Percentiles rank a stretch among this genome's conserved stretches.
Conservation (phyloP, 1,140 invertebrate species). For the Drosophila novamexicana region DNA sequence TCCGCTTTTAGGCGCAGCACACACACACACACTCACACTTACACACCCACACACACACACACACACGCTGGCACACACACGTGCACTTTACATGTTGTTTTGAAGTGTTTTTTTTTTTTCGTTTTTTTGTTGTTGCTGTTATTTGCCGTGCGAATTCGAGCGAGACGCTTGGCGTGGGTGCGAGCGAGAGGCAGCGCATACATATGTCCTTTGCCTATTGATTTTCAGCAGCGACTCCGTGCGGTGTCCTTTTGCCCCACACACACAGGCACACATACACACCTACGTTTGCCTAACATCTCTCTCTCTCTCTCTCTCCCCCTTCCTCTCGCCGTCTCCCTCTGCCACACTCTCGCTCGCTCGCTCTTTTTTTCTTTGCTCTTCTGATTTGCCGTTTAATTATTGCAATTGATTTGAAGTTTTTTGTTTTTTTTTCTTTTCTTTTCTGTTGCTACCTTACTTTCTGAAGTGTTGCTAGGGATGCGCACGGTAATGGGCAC, state of each 20-base stretch:
- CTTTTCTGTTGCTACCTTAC: neutral
- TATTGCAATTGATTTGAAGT: constrained; percentile 50
- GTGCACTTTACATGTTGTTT: constrained; percentile 41
- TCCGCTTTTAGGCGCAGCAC: constrained; percentile 65
- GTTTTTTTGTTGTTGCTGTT: constrained; percentile 25
- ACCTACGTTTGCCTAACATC: neutral
- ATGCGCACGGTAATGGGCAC: no score
- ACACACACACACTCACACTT: neutral
- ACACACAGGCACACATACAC: constrained; percentile 5
- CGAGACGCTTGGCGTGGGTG: constrained; percentile 12
- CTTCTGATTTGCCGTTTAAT: constrained; percentile 40
- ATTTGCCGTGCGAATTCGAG: constrained; percentile 21
- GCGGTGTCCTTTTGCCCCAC: constrained; percentile 23
- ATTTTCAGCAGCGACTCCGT: constrained; percentile 43
- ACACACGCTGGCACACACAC: constrained; percentile 8
- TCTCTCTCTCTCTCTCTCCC: neutral
- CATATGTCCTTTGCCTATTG: constrained; percentile 39
- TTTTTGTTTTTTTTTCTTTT: neutral
- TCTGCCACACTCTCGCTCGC: constrained; percentile 2
- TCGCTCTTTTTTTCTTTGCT: neutral
- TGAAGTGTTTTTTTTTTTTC: constrained; percentile 21
- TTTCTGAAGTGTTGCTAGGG: neutral
- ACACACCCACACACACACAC: constrained; percentile 3
- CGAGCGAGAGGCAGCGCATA: constrained; percentile 20
- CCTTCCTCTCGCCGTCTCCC: neutral